phyloP scores from a whole-genome alignment of 2,113 vertebrate genomes.

The Pardalotus punctatus region DNA sequence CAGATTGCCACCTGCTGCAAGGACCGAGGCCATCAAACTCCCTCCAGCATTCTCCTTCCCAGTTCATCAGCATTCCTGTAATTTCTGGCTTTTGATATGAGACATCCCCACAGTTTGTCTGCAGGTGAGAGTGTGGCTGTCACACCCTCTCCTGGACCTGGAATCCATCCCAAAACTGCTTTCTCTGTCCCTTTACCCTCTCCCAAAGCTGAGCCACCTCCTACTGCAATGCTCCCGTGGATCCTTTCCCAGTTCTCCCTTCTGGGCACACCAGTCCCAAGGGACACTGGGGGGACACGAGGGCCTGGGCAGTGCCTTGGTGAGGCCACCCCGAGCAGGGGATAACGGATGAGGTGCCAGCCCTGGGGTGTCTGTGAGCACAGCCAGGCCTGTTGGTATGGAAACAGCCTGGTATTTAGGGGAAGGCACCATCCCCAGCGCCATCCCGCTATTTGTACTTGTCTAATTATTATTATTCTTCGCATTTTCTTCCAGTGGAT shows the following conservation, averaged over 20 bases:
- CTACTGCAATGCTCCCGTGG: background rate
- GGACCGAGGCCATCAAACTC: no score
- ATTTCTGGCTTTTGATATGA: background rate
- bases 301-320: background rate
- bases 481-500: conserved; percentile 85
- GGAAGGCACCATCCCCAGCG: conserved; percentile 76
- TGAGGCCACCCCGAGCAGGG: background rate
- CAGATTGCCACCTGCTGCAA: background rate
- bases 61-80: background rate
- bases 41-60: background rate
- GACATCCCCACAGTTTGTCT: background rate
- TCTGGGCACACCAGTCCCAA: background rate
- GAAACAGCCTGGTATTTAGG: conserved; percentile 81
- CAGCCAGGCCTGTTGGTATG: conserved; percentile 72
- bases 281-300: background rate
- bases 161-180: background rate
- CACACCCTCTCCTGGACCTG: accelerated
- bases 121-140: no score
- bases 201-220: background rate
- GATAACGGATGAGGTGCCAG: conserved; percentile 70
- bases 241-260: background rate
- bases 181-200: no score
- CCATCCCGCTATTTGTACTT: conserved; percentile 86
- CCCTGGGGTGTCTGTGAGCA: conserved; percentile 35
- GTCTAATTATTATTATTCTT: conserved; percentile 94